A percentile compares a stretch with the other conserved stretches of the same genome.
phyloP scores from a whole-genome alignment of 2,113 vertebrate species.

The Rhegmatorhina hoffmannsi region DNA sequence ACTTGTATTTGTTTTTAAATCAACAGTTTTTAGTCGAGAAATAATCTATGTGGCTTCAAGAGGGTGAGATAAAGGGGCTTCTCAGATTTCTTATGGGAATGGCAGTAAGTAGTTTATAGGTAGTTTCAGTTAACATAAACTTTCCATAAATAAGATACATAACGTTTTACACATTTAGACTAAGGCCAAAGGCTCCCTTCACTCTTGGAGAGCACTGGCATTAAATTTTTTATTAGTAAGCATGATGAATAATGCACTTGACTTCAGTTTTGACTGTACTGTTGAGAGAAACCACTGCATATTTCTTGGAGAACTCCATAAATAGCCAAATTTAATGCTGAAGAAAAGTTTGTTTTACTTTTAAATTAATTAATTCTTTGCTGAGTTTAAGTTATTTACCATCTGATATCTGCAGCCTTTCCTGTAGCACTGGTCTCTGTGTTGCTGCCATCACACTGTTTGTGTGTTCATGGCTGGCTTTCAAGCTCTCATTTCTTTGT shows the following conservation, averaged over 20 bases:
- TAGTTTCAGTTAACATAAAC: constrained; percentile 27
- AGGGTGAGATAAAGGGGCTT: neutral
- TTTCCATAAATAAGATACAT: constrained; percentile 11
- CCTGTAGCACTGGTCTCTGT: neutral
- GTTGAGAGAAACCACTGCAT: neutral
- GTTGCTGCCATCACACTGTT: neutral
- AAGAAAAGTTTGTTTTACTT: neutral
- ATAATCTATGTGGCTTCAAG: neutral
- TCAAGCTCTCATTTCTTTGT: neutral
- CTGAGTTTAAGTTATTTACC: neutral
- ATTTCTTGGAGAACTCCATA: neutral
- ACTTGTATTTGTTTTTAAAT: neutral
- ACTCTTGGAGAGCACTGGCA: neutral
- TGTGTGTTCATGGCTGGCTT: neutral
- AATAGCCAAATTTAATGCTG: neutral
- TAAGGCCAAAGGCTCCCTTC: constrained; percentile 21
- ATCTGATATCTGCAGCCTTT: neutral
- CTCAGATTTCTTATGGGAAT: constrained; percentile 5
- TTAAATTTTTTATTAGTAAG: constrained; percentile 22
- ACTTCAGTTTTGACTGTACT: constrained; percentile 2
- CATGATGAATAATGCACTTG: neutral
- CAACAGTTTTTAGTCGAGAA: neutral
- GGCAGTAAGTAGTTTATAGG: constrained; percentile 11
- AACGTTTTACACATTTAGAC: constrained; percentile 26
- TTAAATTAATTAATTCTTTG: neutral